Evolutionary conservation across 1,140 invertebrate genomes (phyloP).

Genomic region (Planococcus citri): DNA sequence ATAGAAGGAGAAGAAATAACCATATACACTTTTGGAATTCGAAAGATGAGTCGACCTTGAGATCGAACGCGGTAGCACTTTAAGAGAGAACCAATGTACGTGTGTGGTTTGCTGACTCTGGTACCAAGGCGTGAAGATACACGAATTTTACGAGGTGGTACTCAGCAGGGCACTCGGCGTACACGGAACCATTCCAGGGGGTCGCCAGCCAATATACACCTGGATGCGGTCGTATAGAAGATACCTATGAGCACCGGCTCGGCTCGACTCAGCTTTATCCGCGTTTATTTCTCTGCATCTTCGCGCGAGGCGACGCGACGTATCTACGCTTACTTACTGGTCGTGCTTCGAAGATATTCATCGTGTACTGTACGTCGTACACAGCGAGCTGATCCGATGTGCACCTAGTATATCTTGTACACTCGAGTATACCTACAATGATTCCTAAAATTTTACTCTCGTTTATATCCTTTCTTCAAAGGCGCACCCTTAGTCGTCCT

Average conservation of each 20-base stretch:
- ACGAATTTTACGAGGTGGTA: conserved; percentile 20
- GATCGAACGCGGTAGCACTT: conserved; percentile 12
- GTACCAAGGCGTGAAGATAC: conserved; percentile 16
- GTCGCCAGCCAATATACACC: background rate
- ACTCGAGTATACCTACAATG: too few species aligned
- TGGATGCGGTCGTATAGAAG: background rate
- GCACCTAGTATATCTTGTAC: too few species aligned
- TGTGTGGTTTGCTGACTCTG: background rate
- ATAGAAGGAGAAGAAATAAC: too few species aligned
- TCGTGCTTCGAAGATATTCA: too few species aligned
- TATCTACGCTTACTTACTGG: too few species aligned
- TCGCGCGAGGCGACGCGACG: background rate
- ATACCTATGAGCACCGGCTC: background rate
- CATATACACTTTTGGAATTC: background rate
- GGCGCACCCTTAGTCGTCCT: too few species aligned
- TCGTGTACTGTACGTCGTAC: too few species aligned
- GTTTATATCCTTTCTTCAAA: too few species aligned
- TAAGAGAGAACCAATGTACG: background rate
- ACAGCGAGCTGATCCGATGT: too few species aligned
- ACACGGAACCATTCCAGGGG: conserved; percentile 9
- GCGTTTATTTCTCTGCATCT: background rate
- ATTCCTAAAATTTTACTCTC: too few species aligned
- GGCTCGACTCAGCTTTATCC: background rate
- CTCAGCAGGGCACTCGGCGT: background rate
- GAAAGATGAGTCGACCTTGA: conserved; percentile 14